Base-by-base conservation (phyloP, 2,888 invertebrate genomes). In the Lithophane socia region DNA sequence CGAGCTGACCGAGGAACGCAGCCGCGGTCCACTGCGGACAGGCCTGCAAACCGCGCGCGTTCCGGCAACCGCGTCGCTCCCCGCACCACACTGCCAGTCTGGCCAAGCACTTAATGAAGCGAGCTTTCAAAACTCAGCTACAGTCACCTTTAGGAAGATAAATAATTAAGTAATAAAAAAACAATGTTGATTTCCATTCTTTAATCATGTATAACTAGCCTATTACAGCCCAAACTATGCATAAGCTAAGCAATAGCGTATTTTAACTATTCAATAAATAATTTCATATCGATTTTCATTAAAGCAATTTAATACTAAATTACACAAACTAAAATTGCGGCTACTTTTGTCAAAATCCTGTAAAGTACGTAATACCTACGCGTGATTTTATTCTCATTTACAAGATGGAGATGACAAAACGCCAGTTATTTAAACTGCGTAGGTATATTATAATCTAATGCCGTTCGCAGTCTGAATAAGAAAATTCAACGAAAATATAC, bases 191-290 rank as follows among this genome's bases (percentile, higher is more conserved):
- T 66, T 58, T 29, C 54, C 61, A 69, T 66, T 80, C 74, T 80
- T 66, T 54, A 66, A 65, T 80, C 54, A 80, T 73, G 54, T 56
- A 5, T 37, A 60, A 47, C 21, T 65, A 79, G 21, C 52, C 49
- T 72, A 79, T 54, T 56, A 65, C 80, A 79, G 64, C 47, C 73
- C 24, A 3, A 56, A 29, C 9, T 64, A 47, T 68, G 37, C n/a
- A 60, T 37, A 37, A 52, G 18, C 61, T 29, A 61, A 72, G 47
- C 56, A 49, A 29, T 13, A 24, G 24, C 49, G 21, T 12, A 56
- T 49, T 56, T n/a, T 12, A 63, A 52, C 2, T 49, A 47, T 24
- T 61, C n/a, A 60, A 61, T 73, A 70, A 69, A 54, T 70, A 54
- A 54, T 24, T 69, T 72, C 18, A 69, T 52, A 42, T 13, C 37